Evolutionary conservation across 23 tunicate species (phyloP), one percentile per base, ranked within the genome.

Genomic region (Styela clava): DNA sequence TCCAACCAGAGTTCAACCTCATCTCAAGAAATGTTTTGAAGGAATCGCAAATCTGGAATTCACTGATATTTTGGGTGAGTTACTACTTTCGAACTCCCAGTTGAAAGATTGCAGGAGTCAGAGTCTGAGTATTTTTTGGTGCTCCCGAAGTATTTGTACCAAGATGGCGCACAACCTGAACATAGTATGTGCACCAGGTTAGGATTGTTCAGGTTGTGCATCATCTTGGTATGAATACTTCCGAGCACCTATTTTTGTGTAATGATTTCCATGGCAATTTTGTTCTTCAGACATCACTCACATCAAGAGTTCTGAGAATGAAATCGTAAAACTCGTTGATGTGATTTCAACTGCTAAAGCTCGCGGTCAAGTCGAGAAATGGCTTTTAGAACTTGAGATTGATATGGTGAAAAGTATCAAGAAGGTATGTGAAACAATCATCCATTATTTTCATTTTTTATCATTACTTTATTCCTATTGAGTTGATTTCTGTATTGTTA

Each of bases 1-100:
- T 80, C 99, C 99, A 52, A 95, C 99, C 37, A 74, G 99, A 78
- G 99, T 95, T 9, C 99, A 95, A 52, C 99, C 99, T 16, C 99
- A 95, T 84, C 73, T 95, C 33, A 95, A 95, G 77, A 95, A 95
- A 72, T 95, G 99, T 69, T 95, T 95, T 83, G 99, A 95, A 83
- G 99, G 99, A 68, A 89, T 95, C 65, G 99, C 99, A 25, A 95
- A 90, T 34, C 73, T 95, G 67, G 89, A 90, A 36, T 95, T 95
- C 77, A 95, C 99, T 32, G 99, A 95, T 64, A 86, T 89, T 34
- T 79, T 95, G 33, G 98, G 98, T 93, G 36, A 70, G 72, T 65
- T 21, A n/a, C 65, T 52, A 22, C 71, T 16, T 35, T 65, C 16
- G 31, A n/a, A n/a, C n/a, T n/a, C n/a, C n/a, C n/a, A 19, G 64